Evolutionary conservation across 2,113 vertebrate species (phyloP), one percentile per base, ranked within the genome.

Genomic region (Argyrosomus japonicus): DNA sequence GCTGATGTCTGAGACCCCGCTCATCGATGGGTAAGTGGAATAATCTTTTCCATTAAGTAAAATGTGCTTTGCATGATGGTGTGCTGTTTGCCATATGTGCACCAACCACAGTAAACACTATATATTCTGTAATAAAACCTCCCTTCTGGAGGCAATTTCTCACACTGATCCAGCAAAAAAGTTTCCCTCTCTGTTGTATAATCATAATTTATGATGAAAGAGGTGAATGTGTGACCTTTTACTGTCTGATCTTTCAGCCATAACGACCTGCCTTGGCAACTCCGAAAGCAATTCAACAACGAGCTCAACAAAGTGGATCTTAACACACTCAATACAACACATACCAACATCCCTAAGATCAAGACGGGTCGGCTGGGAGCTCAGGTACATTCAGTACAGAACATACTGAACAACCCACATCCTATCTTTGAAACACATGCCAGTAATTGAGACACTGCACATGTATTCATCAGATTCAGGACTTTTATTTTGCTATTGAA

Each of bases 291-390:
- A 48, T 98, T 96, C 92, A 97, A 99, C 90, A 98, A 98, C 67
- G 91, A 93, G 87, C 93, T 99, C 15, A 79, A 9, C 53, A 18
- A 4, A 1, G 96, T 96, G 76, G 92, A 97, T 92, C 95, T 99
- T 32, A 36, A 68, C 7, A 80, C n/a, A 0, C 93, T 99, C 25
- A 2, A 58, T 0, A 45, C 0, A 36, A 99, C 97, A 2, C 97
- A 99, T 93, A 99, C 98, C 91, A 99, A 97, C 92, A 99, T 99
- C 87, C 94, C 90, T 11, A 99, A 99, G 87, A 95, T 99, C 82
- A 94, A 23, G 81, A 3, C 12, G 0, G 98, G 98, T 0, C 94
- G 67, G 0, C 95, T 99, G 19, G 96, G 97, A 0, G 98, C 94
- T n/a, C 98, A 99, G 97, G 98, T 99, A 94, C 17, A 48, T 1